Evolutionary conservation across 2,113 vertebrate species (phyloP).

Genomic region (Scytalopus superciliaris): DNA sequence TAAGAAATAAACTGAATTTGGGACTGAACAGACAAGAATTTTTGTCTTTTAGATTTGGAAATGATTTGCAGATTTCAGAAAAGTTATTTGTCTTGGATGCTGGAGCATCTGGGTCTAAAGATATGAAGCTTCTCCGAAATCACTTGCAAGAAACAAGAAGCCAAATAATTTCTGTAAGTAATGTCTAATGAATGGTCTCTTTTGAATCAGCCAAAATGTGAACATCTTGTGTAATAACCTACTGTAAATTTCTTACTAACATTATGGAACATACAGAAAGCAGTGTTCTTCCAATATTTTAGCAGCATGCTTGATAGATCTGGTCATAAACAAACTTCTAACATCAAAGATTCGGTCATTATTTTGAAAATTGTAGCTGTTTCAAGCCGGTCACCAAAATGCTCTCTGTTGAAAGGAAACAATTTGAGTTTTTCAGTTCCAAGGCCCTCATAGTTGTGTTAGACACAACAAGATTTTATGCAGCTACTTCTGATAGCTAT

Average conservation of each 20-base stretch:
- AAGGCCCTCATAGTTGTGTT: neutral
- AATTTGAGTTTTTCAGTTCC: neutral
- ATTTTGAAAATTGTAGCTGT: neutral
- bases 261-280: neutral
- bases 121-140: slow-evolving; percentile 91
- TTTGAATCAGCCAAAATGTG: neutral
- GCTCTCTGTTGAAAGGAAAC: neutral
- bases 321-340: neutral
- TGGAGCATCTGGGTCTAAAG: slow-evolving; percentile 92
- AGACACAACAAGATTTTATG: neutral
- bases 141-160: slow-evolving; percentile 91
- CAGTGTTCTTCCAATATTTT: neutral
- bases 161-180: slow-evolving; percentile 86
- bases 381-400: neutral
- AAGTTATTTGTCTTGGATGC: slow-evolving; percentile 93
- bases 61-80: slow-evolving; percentile 90
- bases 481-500: neutral
- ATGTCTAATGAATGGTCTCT: neutral
- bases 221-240: neutral
- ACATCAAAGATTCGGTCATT: neutral
- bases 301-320: neutral
- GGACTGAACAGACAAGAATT: neutral
- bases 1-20: neutral
- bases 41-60: slow-evolving; percentile 84
- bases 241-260: neutral